These are phyloP conservation scores for Theristicus caerulescens DNA, from an alignment of 2,113 vertebrate genomes.

Conservation along the genomic window DNA sequence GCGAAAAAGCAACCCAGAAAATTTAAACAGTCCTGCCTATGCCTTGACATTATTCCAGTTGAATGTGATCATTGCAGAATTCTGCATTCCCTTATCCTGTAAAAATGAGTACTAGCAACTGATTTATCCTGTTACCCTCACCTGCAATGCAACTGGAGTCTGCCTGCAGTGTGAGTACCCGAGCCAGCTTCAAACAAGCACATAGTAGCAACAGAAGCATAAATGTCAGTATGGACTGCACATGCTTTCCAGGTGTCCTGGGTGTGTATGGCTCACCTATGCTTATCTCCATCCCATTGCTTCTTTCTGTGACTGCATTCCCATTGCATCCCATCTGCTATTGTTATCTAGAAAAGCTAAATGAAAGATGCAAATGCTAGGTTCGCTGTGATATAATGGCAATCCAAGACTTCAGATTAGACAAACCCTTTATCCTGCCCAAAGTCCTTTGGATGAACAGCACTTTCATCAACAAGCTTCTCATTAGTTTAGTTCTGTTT, in stretches of 20 bases:
- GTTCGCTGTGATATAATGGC: background rate
- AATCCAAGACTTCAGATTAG: background rate
- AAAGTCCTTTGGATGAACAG: background rate
- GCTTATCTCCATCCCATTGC: background rate
- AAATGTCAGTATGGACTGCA: background rate
- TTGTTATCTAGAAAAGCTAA: background rate
- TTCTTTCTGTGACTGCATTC: background rate
- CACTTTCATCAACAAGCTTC: background rate
- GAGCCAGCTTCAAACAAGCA: background rate
- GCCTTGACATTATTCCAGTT: background rate
- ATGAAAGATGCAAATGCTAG: background rate
- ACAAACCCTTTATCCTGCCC: background rate
- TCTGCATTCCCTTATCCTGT: background rate
- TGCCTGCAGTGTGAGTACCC: background rate
- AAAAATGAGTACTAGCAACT: background rate
- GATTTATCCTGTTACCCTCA: background rate
- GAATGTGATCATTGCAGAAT: background rate
- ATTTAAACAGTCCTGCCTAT: background rate
- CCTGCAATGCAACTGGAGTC: background rate
- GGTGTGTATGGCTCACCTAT: background rate
- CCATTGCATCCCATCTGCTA: background rate
- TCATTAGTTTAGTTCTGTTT: background rate
- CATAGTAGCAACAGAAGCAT: background rate
- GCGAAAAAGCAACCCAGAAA: slow-evolving; percentile 3
- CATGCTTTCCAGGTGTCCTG: background rate